Base-by-base conservation (phyloP, 1,140 invertebrate species). In the Musca domestica region DNA sequence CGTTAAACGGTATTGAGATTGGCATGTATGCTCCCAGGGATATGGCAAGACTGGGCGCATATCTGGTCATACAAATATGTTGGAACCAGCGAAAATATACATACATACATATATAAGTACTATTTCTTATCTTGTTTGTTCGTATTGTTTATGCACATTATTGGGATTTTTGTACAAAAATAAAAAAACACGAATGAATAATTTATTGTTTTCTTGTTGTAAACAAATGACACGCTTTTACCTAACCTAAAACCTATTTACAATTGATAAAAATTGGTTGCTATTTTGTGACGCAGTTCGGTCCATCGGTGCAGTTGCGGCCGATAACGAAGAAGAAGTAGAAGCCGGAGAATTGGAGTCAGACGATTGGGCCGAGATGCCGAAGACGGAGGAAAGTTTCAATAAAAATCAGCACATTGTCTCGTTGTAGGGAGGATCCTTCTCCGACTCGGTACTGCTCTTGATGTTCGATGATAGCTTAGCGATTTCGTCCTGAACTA, bases 381-480 rank as follows among this genome's bases (percentile, higher is more conserved):
- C 27, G 15, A 41, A 12, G 12, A 41, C 34, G 34, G 34, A 30
- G 5, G 27, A 66, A 27, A 51, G 61, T 64, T 64, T 64, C 46
- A 64, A 41, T 34, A 63, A 68, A 54, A 68, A 72, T 71, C 69
- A 82, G 74, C 80, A 82, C 80, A 82, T 82, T 47, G 80, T 82
- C 70, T 82, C 80, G 65, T 81, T 81, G 67, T 77, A 81, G n/a
- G 78, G 76, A 61, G 80, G 80, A 72, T 82, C 80, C 67, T 82
- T 81, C 52, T 82, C 80, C 9, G 80, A 82, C 17, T 82, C 80
- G 22, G 80, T 81, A 73, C 80, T 82, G 64, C 80, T 81, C 67
- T 81, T 82, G 10, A 82, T 82, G 54, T 82, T 82, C 12, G 77
- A 82, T 41, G 80, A 82, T 65, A 82, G 67, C 70, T 82, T 82